These are phyloP conservation scores for Pitta sordida DNA, from an alignment of 2,113 vertebrate species.

Conservation along the genomic window DNA sequence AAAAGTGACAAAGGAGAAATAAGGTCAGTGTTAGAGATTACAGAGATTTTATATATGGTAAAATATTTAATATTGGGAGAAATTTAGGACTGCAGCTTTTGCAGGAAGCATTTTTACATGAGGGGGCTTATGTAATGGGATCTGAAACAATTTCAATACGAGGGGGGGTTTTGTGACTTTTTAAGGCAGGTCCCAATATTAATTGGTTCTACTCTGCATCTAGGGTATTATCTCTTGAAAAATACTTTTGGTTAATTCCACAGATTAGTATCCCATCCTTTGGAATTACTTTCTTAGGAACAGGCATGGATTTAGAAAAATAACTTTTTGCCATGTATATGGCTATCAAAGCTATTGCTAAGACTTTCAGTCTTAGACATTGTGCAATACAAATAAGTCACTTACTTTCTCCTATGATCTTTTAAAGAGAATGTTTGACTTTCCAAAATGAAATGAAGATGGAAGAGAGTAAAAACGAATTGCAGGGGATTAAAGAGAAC, in stretches of 20 bases:
- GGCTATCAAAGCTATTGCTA: not conserved
- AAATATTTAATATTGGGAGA: not conserved
- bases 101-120: not conserved
- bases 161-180: not conserved
- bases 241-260: not conserved
- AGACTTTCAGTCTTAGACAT: not conserved
- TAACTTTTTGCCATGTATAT: not conserved
- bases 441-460: constrained; percentile 37
- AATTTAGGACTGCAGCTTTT: not conserved
- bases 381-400: not conserved
- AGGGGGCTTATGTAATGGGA: accelerated
- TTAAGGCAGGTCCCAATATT: not conserved
- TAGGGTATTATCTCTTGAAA: not conserved
- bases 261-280: not conserved
- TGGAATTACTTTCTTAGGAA: not conserved
- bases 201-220: not conserved
- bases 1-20: not conserved
- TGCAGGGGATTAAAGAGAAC: constrained; percentile 28
- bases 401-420: constrained; percentile 21
- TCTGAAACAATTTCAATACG: not conserved
- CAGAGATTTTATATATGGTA: not conserved
- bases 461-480: constrained; percentile 7
- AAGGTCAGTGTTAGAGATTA: not conserved
- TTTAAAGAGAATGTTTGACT: constrained; percentile 65
- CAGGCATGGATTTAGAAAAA: not conserved